Percentiles rank a stretch among this genome's conserved stretches.
phyloP scores from a whole-genome alignment of 2,797 vertebrate genomes.

The Neopelma chrysocephalum region DNA sequence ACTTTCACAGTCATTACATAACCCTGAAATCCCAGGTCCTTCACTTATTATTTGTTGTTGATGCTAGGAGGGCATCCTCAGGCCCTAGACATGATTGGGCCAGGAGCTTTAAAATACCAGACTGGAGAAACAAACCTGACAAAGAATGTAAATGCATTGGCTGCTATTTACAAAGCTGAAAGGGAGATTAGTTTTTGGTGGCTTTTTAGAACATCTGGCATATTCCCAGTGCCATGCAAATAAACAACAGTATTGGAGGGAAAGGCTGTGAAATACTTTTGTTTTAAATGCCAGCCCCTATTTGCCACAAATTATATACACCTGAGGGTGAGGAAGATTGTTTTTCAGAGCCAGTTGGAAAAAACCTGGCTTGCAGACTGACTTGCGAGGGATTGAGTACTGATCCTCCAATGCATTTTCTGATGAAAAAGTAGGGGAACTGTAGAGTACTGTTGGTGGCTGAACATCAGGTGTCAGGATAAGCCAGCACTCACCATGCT shows the following conservation, averaged over 20 bases:
- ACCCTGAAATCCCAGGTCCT: not conserved
- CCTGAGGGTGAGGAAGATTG: not conserved
- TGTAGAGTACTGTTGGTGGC: not conserved
- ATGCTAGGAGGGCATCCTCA: not conserved
- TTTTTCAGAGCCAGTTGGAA: not conserved
- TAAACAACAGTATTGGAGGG: not conserved
- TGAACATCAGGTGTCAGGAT: not conserved
- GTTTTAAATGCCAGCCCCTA: not conserved
- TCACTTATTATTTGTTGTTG: not conserved
- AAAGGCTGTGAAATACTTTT: not conserved
- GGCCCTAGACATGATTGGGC: not conserved
- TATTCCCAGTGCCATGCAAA: not conserved
- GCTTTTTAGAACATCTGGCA: not conserved
- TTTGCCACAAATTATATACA: not conserved
- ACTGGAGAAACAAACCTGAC: not conserved
- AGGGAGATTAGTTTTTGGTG: not conserved
- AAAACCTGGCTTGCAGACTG: not conserved
- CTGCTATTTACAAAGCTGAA: not conserved
- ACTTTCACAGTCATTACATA: not conserved
- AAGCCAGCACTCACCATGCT: rapidly evolving
- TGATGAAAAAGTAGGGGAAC: not conserved
- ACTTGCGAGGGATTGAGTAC: not conserved
- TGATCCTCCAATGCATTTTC: not conserved
- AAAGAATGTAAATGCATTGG: not conserved
- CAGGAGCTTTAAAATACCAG: not conserved